A percentile compares a stretch with the other conserved stretches of the same genome.
These are phyloP conservation scores for Stictonetta naevosa DNA, from an alignment of 2,113 vertebrate genomes.

Conservation along the genomic window DNA sequence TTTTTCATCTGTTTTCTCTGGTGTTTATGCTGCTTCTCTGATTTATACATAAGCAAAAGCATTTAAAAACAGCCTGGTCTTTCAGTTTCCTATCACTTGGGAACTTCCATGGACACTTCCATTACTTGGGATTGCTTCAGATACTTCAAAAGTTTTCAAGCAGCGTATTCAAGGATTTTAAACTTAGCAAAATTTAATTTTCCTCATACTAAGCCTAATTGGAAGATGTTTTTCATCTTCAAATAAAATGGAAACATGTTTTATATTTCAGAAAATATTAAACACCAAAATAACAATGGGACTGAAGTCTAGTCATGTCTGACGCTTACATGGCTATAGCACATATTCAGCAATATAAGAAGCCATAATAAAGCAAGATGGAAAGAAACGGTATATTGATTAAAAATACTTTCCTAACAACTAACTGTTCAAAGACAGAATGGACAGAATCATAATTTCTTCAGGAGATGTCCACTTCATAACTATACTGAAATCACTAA, in stretches of 20 bases:
- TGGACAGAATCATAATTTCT: background rate
- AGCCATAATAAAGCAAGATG: background rate
- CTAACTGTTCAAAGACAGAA: background rate
- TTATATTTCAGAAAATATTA: background rate
- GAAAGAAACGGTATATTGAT: background rate
- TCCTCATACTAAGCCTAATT: background rate
- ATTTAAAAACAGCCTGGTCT: background rate
- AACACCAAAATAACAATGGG: background rate
- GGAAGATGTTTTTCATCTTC: background rate
- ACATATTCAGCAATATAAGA: background rate
- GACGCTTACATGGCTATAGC: fast-evolving
- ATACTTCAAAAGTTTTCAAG: background rate
- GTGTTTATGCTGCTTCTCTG: background rate
- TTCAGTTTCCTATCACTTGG: background rate
- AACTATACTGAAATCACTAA: background rate
- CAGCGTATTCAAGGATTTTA: background rate
- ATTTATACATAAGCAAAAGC: background rate
- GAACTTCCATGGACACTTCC: background rate
- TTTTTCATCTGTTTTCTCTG: background rate
- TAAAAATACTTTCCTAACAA: background rate
- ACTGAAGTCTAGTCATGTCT: background rate
- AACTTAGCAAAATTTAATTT: background rate
- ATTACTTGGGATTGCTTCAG: background rate
- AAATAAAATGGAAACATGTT: background rate
- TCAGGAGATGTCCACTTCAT: background rate